Evolutionary conservation across 2,888 invertebrate species (phyloP).

Genomic region (Blastobasis adustella): DNA sequence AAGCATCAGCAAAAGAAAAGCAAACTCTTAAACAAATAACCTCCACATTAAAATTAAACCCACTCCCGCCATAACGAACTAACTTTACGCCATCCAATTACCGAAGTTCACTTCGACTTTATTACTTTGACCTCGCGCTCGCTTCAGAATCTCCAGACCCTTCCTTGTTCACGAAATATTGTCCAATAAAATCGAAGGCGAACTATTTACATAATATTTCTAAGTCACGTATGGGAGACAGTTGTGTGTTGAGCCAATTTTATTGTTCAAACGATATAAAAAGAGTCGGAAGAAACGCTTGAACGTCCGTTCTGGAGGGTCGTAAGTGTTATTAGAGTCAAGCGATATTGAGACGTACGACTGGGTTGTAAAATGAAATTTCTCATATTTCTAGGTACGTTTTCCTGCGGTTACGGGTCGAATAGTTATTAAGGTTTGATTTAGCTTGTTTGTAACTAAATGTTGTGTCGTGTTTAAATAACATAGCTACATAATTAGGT

Average conservation of each 20-base stretch:
- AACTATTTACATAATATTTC: slow-evolving; percentile 46
- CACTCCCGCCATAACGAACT: slow-evolving; percentile 6
- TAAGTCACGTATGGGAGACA: slow-evolving; percentile 47
- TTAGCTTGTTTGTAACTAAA: slow-evolving; percentile 47
- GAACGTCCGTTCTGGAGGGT: slow-evolving; percentile 19
- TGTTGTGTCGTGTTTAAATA: slow-evolving; percentile 46
- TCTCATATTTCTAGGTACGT: slow-evolving; percentile 4
- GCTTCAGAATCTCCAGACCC: slow-evolving; percentile 36
- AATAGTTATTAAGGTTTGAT: slow-evolving; percentile 54
- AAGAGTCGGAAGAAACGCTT: slow-evolving; percentile 30
- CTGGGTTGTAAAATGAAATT: slow-evolving; percentile 19
- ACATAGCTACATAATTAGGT: slow-evolving; percentile 41
- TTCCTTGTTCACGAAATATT: slow-evolving; percentile 38
- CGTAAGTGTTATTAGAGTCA: slow-evolving; percentile 15
- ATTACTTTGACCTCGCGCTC: slow-evolving; percentile 26
- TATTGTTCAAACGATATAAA: slow-evolving; percentile 64
- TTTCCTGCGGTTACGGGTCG: slow-evolving; percentile 22
- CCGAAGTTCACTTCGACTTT: slow-evolving; percentile 8
- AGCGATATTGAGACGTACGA: slow-evolving; percentile 18
- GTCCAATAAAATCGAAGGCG: slow-evolving; percentile 46
- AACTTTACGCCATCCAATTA: slow-evolving; percentile 8
- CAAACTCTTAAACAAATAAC: neutral
- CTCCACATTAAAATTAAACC: neutral
- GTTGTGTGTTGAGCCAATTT: slow-evolving; percentile 49
- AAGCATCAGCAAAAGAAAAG: neutral